Conservation (phyloP, 2,888 invertebrate genomes). For the Tetramorium bicarinatum region DNA sequence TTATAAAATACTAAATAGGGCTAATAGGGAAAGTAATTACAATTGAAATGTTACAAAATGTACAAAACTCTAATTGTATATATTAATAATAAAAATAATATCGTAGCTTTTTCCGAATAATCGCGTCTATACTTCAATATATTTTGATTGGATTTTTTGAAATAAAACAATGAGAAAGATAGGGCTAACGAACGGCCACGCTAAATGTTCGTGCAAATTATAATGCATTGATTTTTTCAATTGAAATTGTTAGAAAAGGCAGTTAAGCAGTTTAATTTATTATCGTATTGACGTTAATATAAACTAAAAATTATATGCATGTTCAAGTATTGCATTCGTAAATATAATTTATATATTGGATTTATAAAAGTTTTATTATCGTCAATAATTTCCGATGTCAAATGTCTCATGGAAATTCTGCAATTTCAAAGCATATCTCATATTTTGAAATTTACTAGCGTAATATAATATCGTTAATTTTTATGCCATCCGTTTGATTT, state of each 20-base stretch:
- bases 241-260: background rate
- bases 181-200: too few species aligned
- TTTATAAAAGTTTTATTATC: background rate
- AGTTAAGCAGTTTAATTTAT: background rate
- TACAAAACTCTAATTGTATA: conserved; percentile 34
- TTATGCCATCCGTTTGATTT: background rate
- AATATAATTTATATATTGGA: background rate
- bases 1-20: conserved; percentile 16
- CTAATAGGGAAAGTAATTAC: background rate
- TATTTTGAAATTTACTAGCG: background rate
- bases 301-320: background rate
- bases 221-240: too few species aligned
- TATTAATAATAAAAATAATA: conserved; percentile 36
- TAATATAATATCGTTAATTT: conserved; percentile 6
- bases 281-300: background rate
- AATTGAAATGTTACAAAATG: conserved; percentile 31
- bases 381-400: background rate
- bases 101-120: background rate
- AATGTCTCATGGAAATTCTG: background rate
- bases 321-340: background rate
- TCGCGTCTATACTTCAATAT: background rate
- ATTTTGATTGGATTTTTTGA: background rate
- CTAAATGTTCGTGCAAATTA: too few species aligned
- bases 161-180: too few species aligned
- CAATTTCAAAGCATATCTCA: background rate